phyloP scores from a whole-genome alignment of 2,888 invertebrate genomes.

The Hartigia nigra region DNA sequence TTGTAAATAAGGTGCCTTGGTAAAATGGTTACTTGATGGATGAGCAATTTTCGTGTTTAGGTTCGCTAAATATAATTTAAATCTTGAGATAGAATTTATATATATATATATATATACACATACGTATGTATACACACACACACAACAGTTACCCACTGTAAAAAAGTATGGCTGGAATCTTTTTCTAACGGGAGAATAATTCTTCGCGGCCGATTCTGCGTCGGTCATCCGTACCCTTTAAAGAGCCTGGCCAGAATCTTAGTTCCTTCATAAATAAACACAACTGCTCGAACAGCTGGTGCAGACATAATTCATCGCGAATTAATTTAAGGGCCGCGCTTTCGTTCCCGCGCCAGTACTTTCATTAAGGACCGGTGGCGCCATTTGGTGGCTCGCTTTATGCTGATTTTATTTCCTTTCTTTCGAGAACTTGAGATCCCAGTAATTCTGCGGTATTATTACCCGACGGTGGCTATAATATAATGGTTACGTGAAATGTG shows the following conservation, averaged over 20 bases:
- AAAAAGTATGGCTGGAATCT: constrained; percentile 16
- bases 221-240: constrained; percentile 30
- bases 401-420: constrained; percentile 66
- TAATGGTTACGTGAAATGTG: constrained; percentile 59
- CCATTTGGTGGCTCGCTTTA: constrained; percentile 64
- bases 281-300: constrained; percentile 65
- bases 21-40: not conserved
- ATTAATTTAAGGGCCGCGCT: constrained; percentile 64
- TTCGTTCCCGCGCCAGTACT: constrained; percentile 53
- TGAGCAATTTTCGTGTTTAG: not conserved
- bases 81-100: constrained; percentile 5
- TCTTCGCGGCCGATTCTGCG: not conserved
- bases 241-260: constrained; percentile 54
- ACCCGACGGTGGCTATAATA: constrained; percentile 43
- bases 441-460: constrained; percentile 65
- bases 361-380: constrained; percentile 64
- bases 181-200: not conserved
- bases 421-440: constrained; percentile 61
- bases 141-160: constrained; percentile 8
- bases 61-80: not conserved
- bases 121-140: constrained; percentile 29
- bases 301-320: constrained; percentile 66
- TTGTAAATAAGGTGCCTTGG: not conserved
- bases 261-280: constrained; percentile 66
- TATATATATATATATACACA: constrained; percentile 32